Percentiles rank a stretch among this genome's conserved stretches.
These are phyloP conservation scores for Polymixis flavicincta DNA, from an alignment of 2,888 invertebrate species.

Conservation along the genomic window DNA sequence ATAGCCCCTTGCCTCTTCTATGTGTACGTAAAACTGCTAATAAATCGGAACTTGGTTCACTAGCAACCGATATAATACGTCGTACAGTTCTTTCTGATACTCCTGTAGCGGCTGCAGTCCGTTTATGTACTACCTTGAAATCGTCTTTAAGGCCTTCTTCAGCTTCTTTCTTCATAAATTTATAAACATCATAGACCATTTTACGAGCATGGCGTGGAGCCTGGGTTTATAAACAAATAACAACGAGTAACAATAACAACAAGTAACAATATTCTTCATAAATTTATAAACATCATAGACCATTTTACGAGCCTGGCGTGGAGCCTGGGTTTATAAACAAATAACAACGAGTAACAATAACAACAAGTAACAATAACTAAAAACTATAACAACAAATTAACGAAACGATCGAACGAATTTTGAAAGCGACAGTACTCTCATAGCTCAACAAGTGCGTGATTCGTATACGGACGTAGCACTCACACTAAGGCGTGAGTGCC, in stretches of 20 bases:
- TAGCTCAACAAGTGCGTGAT: conserved; percentile 20
- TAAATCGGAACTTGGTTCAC: conserved; percentile 3
- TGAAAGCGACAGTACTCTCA: conserved; percentile 9
- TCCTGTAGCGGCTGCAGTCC: conserved; percentile 53
- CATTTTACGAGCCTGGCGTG: no score
- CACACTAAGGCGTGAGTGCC: conserved; percentile 10
- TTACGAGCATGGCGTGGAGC: conserved; percentile 18
- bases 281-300: no score
- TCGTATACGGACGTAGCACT: conserved; percentile 16
- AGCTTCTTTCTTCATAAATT: conserved; percentile 55
- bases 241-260: no score
- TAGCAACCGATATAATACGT: conserved; percentile 28
- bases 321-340: conserved; percentile 3
- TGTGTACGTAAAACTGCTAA: no score
- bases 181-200: conserved; percentile 44
- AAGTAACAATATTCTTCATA: no score
- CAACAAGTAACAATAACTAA: conserved; percentile 7
- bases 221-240: no score
- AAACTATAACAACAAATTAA: conserved; percentile 4
- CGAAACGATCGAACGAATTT: conserved; percentile 9
- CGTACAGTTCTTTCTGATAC: conserved; percentile 45
- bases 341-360: conserved; percentile 11
- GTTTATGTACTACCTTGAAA: conserved; percentile 48
- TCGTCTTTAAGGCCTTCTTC: conserved; percentile 38
- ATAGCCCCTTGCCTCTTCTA: no score